Percentiles rank a stretch among this genome's conserved stretches.
Conservation (phyloP, 2,113 vertebrate species). For the Eretmochelys imbricata region DNA sequence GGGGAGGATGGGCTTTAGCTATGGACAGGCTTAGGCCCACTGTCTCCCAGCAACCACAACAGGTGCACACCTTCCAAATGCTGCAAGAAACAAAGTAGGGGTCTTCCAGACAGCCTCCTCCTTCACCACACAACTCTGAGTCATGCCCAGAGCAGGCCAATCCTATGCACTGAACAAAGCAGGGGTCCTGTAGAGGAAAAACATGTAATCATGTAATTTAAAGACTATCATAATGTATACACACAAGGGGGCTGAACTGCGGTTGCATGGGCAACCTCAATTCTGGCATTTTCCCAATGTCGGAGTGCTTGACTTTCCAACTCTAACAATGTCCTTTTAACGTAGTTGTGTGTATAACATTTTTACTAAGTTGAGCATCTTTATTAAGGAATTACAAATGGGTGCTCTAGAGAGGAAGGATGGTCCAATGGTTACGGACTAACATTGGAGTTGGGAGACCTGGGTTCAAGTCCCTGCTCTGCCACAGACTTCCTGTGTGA, state of each 20-base stretch:
- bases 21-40: no score
- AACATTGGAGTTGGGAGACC: background rate
- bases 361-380: background rate
- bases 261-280: background rate
- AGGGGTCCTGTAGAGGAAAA: background rate
- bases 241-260: background rate
- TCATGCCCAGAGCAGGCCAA: background rate
- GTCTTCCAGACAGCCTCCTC: background rate
- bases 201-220: background rate
- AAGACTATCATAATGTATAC: background rate
- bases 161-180: background rate
- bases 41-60: no score
- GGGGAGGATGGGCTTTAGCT: no score
- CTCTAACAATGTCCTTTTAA: background rate
- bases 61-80: background rate
- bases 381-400: background rate
- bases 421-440: background rate
- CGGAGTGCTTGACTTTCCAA: background rate
- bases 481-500: background rate
- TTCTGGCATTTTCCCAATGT: background rate
- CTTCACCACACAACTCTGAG: background rate
- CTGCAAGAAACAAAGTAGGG: background rate
- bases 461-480: background rate
- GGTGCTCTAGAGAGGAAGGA: background rate
- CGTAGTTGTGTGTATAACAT: fast-evolving